A percentile compares a stretch with the other conserved stretches of the same genome.
phyloP scores from a whole-genome alignment of 2,888 invertebrate genomes.

The Plebejus melissa region DNA sequence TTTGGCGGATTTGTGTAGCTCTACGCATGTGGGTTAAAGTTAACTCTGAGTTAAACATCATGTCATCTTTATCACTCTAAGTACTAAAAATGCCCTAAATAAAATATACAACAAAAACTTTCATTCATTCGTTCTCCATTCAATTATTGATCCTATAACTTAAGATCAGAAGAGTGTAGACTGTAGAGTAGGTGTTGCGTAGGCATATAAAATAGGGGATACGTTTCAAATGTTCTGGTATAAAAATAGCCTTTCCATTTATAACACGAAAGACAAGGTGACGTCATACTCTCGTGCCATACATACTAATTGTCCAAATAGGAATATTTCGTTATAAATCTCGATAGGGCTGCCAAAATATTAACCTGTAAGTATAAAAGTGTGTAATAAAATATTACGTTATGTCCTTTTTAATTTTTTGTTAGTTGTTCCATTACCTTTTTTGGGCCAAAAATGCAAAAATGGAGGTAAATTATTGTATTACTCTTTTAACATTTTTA shows the following conservation, averaged over 20 bases:
- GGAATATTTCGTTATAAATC: slow-evolving; percentile 47
- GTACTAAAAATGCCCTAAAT: background rate
- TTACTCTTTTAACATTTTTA: too few relatives aligned
- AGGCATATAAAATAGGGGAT: slow-evolving; percentile 1
- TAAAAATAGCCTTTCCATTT: slow-evolving; percentile 18
- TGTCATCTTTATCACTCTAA: background rate
- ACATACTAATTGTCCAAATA: slow-evolving; percentile 60
- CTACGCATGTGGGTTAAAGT: too few relatives aligned
- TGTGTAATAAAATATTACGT: background rate
- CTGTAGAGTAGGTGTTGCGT: background rate
- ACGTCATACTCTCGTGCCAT: slow-evolving; percentile 45
- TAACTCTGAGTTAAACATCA: too few relatives aligned
- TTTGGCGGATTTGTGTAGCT: too few relatives aligned
- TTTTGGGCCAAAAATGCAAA: background rate
- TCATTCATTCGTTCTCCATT: background rate
- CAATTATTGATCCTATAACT: background rate
- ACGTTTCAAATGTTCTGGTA: slow-evolving; percentile 7
- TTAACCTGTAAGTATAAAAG: too few relatives aligned
- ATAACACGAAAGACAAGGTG: slow-evolving; percentile 36
- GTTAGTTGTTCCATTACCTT: too few relatives aligned
- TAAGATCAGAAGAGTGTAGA: background rate
- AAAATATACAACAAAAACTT: background rate
- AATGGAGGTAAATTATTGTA: background rate
- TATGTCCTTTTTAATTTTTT: background rate
- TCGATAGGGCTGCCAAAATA: slow-evolving; percentile 39